A percentile compares a stretch with the other conserved stretches of the same genome.
These are phyloP conservation scores for Andrena bucephala DNA, from an alignment of 2,888 invertebrate genomes.

Conservation along the genomic window DNA sequence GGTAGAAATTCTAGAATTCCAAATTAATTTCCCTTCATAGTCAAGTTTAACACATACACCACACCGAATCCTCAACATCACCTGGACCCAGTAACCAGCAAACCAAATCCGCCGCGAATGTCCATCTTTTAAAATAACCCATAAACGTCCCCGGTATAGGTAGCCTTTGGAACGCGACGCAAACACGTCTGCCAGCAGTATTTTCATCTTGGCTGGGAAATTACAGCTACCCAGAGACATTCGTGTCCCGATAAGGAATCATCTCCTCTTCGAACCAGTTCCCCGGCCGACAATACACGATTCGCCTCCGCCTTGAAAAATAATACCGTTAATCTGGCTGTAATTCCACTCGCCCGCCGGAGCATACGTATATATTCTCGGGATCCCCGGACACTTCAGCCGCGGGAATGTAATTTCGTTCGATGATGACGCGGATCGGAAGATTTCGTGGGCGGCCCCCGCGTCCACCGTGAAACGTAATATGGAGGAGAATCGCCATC, in stretches of 20 bases:
- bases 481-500: constrained; percentile 63
- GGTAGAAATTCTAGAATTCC: too few species aligned
- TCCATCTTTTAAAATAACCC: neutral
- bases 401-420: constrained; percentile 45
- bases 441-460: constrained; percentile 46
- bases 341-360: constrained; percentile 31
- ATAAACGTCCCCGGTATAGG: neutral
- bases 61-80: too few species aligned
- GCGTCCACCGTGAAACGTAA: constrained; percentile 54
- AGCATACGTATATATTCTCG: constrained; percentile 12
- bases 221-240: constrained; percentile 1
- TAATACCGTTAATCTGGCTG: constrained; percentile 48
- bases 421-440: constrained; percentile 46
- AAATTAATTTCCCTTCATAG: too few species aligned
- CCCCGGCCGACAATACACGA: neutral
- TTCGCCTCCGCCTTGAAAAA: constrained; percentile 21
- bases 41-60: too few species aligned
- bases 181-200: neutral
- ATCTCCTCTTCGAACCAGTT: constrained; percentile 26
- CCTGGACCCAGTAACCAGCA: neutral
- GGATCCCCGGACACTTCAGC: constrained; percentile 10
- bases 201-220: neutral
- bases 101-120: neutral
- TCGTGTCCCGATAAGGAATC: constrained; percentile 17
- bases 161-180: neutral